phyloP scores from a whole-genome alignment of 2,888 invertebrate genomes.

The Zootermopsis nevadensis region DNA sequence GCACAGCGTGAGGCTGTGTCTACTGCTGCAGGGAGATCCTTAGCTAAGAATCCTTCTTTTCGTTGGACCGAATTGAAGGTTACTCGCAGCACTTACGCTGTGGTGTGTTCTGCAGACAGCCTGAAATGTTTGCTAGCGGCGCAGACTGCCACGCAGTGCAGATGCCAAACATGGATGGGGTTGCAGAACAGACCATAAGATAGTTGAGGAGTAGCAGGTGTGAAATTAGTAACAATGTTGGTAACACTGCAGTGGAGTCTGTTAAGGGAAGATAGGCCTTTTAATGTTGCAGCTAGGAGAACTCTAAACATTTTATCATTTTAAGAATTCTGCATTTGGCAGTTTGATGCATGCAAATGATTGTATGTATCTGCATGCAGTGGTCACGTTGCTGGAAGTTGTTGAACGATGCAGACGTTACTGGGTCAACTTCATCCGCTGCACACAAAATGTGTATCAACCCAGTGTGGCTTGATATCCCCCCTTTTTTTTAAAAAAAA shows the following conservation, averaged over 20 bases:
- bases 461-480: constrained; percentile 30
- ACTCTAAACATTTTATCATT: neutral
- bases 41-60: constrained; percentile 34
- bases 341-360: neutral
- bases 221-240: constrained; percentile 16
- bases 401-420: neutral
- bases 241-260: constrained; percentile 16
- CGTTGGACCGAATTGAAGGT: constrained; percentile 44
- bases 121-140: neutral
- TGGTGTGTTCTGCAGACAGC: constrained; percentile 19
- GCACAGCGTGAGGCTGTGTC: constrained; percentile 5
- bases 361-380: neutral
- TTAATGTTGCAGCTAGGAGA: neutral
- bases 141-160: neutral
- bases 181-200: constrained; percentile 26
- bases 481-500: neutral
- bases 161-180: neutral
- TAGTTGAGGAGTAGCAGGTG: neutral
- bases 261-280: neutral
- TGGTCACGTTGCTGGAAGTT: neutral
- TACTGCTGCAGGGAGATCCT: neutral
- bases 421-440: neutral
- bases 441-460: constrained; percentile 24
- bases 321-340: neutral
- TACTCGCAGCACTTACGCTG: constrained; percentile 19